phyloP scores from a whole-genome alignment of 1,140 invertebrate genomes.

The Adoxophyes honmai region DNA sequence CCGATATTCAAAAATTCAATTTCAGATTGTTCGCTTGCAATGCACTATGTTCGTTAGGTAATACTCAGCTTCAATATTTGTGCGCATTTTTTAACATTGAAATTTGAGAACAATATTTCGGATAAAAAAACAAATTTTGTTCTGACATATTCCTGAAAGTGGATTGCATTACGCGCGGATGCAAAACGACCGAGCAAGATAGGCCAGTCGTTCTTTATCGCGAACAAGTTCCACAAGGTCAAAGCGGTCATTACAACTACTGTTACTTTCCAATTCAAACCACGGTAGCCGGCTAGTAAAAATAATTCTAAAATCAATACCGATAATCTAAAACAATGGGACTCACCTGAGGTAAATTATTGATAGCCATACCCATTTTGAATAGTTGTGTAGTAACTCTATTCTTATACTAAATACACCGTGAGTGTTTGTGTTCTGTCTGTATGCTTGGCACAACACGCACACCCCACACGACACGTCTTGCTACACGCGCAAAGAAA shows the following conservation, averaged over 20 bases:
- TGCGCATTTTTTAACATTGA: too few species aligned
- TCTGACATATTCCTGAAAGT: slow-evolving; percentile 1
- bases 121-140: too few species aligned
- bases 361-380: slow-evolving; percentile 68
- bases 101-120: too few species aligned
- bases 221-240: slow-evolving; percentile 74
- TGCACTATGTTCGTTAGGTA: too few species aligned
- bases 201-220: slow-evolving; percentile 59
- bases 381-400: slow-evolving; percentile 23
- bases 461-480: slow-evolving; percentile 43
- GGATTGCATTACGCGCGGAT: slow-evolving; percentile 11
- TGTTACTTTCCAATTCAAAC: slow-evolving; percentile 67
- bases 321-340: slow-evolving; percentile 22
- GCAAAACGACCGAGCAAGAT: slow-evolving; percentile 10
- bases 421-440: slow-evolving; percentile 33
- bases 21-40: too few species aligned
- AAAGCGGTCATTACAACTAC: slow-evolving; percentile 74
- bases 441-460: slow-evolving; percentile 16
- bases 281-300: slow-evolving; percentile 30
- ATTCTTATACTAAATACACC: slow-evolving; percentile 31
- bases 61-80: too few species aligned
- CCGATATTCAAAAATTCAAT: too few species aligned
- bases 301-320: slow-evolving; percentile 31
- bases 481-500: slow-evolving; percentile 52
- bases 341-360: slow-evolving; percentile 67